Conservation (phyloP, 2,888 invertebrate genomes). For the Elmis aenea region DNA sequence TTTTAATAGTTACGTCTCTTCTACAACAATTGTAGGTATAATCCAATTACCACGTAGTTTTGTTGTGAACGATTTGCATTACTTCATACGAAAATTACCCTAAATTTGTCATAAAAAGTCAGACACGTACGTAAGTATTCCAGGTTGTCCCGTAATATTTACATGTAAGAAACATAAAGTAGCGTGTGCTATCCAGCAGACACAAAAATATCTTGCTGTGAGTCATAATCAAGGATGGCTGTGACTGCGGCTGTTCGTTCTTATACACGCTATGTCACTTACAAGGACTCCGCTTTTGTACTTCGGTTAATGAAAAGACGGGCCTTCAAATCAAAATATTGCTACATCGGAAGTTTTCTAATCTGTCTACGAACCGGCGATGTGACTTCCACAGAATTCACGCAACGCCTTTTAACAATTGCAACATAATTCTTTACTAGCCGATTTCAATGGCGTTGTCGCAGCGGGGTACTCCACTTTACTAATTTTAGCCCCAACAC, state of each 20-base stretch:
- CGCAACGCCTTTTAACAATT: constrained; percentile 23
- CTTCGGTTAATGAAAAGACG: constrained; percentile 28
- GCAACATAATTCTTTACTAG: constrained; percentile 20
- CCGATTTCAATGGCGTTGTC: constrained; percentile 15
- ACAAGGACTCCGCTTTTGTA: constrained; percentile 25
- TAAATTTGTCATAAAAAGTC: too few species aligned
- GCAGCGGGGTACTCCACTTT: constrained; percentile 15
- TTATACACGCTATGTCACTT: constrained; percentile 23
- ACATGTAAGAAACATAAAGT: too few species aligned
- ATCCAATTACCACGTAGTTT: too few species aligned
- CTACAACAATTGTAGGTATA: too few species aligned
- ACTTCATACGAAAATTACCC: too few species aligned
- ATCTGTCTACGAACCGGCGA: constrained; percentile 27
- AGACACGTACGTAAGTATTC: too few species aligned
- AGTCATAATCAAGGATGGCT: constrained; percentile 21
- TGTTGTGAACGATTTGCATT: too few species aligned
- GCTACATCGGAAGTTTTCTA: constrained; percentile 29
- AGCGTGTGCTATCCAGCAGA: too few species aligned
- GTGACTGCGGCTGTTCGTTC: constrained; percentile 12
- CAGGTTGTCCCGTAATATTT: too few species aligned
- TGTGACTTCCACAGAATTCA: constrained; percentile 24
- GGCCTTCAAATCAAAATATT: constrained; percentile 19
- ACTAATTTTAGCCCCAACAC: constrained; percentile 19
- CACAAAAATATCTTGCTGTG: too few species aligned
- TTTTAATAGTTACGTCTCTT: too few species aligned